Evolutionary conservation across 1,140 invertebrate species (phyloP).

Genomic region (Antheraea pernyi): DNA sequence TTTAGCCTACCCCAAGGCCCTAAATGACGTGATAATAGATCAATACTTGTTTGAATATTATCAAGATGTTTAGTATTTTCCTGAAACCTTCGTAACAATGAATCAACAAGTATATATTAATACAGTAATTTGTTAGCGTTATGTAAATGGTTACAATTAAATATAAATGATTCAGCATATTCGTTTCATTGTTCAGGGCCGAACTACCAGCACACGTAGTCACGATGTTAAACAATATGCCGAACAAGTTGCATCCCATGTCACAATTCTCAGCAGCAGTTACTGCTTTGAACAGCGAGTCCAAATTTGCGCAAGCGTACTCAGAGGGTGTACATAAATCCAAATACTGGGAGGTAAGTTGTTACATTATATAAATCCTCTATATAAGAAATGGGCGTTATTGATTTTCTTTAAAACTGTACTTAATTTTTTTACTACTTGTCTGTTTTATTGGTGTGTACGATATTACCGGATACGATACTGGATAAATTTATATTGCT

Average conservation of each 20-base stretch:
- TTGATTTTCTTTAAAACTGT: too few species aligned
- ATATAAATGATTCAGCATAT: background rate
- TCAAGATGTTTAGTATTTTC: conserved; percentile 1
- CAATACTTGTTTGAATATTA: background rate
- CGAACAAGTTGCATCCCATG: conserved; percentile 96
- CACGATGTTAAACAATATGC: conserved; percentile 97
- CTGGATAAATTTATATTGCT: too few species aligned
- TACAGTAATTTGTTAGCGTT: background rate
- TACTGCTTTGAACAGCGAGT: conserved; percentile 95
- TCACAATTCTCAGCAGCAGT: conserved; percentile 96
- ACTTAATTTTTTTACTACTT: too few species aligned
- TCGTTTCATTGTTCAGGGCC: conserved; percentile 59
- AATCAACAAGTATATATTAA: too few species aligned
- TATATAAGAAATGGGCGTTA: too few species aligned
- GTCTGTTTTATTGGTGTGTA: too few species aligned
- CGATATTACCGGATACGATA: too few species aligned
- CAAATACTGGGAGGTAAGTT: conserved; percentile 87
- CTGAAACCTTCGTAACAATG: background rate
- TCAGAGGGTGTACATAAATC: conserved; percentile 90
- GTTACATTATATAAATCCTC: background rate
- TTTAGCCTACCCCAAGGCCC: too few species aligned
- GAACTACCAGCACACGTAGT: conserved; percentile 95
- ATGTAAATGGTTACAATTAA: background rate
- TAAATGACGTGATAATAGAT: too few species aligned
- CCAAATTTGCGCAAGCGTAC: conserved; percentile 96